phyloP scores from a whole-genome alignment of 2,888 invertebrate genomes.

The Polyploca ridens region DNA sequence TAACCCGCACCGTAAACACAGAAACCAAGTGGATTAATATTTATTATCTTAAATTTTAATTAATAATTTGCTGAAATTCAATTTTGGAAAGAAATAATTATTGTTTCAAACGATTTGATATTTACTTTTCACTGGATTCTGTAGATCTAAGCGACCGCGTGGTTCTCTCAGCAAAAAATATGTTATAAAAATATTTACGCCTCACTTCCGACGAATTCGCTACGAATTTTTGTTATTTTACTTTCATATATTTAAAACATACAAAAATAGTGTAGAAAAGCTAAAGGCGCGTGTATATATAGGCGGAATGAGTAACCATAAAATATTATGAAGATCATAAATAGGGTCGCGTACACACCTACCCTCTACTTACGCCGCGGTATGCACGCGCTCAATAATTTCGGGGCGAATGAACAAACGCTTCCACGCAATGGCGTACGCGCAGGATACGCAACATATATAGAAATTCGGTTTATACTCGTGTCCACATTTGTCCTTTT shows the following conservation, averaged over 20 bases:
- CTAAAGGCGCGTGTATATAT: slow-evolving; percentile 16
- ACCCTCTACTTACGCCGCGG: background rate
- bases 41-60: too few relatives aligned
- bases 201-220: slow-evolving; percentile 16
- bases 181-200: slow-evolving; percentile 42
- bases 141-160: slow-evolving; percentile 3
- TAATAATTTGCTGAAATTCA: too few relatives aligned
- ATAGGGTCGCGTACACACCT: background rate
- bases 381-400: background rate
- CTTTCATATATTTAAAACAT: slow-evolving; percentile 19
- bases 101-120: too few relatives aligned
- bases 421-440: background rate
- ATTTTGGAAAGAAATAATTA: too few relatives aligned
- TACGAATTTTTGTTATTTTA: slow-evolving; percentile 13
- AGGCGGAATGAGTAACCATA: background rate
- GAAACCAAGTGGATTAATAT: too few relatives aligned
- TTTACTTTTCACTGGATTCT: background rate
- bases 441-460: background rate
- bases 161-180: slow-evolving; percentile 40
- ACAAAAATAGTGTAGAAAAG: slow-evolving; percentile 34
- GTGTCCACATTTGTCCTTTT: slow-evolving; percentile 5
- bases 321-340: background rate
- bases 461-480: slow-evolving; percentile 7
- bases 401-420: slow-evolving; percentile 6
- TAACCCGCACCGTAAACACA: too few relatives aligned